Conservation (phyloP, 1,140 invertebrate genomes). For the Maniola jurtina region DNA sequence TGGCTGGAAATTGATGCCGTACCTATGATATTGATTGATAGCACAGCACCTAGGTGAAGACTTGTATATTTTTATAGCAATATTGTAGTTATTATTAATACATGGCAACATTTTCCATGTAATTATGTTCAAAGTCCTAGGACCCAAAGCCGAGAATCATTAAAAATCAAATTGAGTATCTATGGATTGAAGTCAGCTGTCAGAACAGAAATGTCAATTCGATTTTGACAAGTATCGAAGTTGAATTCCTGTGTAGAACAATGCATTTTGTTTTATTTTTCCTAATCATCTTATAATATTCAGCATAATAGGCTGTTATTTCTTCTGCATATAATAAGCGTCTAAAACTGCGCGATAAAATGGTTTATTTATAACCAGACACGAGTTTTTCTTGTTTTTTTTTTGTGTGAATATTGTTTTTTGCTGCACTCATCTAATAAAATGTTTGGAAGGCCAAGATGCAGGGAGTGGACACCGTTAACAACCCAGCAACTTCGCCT, state of each 20-base stretch:
- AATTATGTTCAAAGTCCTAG: not conserved
- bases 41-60: too few relatives aligned
- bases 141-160: not conserved
- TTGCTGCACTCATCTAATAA: constrained; percentile 20
- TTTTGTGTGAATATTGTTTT: constrained; percentile 1
- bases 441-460: constrained; percentile 81
- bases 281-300: not conserved
- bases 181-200: not conserved
- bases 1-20: too few relatives aligned
- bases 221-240: constrained; percentile 26
- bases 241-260: constrained; percentile 55
- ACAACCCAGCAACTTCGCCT: constrained; percentile 84
- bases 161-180: not conserved
- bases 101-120: too few relatives aligned
- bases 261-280: constrained; percentile 61
- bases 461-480: constrained; percentile 82
- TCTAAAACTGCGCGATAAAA: not conserved
- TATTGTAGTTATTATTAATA: too few relatives aligned
- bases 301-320: not conserved
- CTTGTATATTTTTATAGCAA: too few relatives aligned
- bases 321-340: not conserved
- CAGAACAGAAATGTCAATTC: not conserved
- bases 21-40: too few relatives aligned
- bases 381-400: not conserved
- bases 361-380: constrained; percentile 3